phyloP scores from a whole-genome alignment of 2,113 vertebrate genomes.

The Rhinoderma darwinii region DNA sequence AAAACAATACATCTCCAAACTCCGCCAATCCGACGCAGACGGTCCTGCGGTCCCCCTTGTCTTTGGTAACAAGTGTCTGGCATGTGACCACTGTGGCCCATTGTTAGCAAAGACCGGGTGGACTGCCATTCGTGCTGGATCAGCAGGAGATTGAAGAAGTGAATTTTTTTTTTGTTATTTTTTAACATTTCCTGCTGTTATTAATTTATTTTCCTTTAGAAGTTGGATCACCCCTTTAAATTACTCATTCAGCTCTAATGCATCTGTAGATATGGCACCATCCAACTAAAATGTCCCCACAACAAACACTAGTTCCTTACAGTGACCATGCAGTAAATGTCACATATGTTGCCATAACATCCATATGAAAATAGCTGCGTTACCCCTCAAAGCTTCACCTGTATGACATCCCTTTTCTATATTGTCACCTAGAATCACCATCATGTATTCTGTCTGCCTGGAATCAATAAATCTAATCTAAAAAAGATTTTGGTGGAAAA shows the following conservation, averaged over 20 bases:
- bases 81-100: no score
- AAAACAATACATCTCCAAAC: no score
- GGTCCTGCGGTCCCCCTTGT: no score
- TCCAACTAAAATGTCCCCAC: not conserved
- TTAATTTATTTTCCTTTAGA: no score
- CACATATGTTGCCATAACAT: not conserved
- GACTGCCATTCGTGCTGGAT: no score
- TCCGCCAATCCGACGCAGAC: no score
- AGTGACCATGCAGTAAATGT: not conserved
- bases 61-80: no score
- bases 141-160: no score
- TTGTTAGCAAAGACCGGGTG: no score
- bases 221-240: no score
- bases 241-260: not conserved
- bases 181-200: no score
- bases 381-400: not conserved
- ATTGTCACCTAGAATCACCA: not conserved
- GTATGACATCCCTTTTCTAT: not conserved
- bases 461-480: not conserved
- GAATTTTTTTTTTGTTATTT: no score
- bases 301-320: not conserved
- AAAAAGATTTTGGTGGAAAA: not conserved
- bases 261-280: not conserved
- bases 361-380: not conserved
- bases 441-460: not conserved